These are phyloP conservation scores for Aptenodytes patagonicus DNA, from an alignment of 2,113 vertebrate genomes.

Conservation along the genomic window DNA sequence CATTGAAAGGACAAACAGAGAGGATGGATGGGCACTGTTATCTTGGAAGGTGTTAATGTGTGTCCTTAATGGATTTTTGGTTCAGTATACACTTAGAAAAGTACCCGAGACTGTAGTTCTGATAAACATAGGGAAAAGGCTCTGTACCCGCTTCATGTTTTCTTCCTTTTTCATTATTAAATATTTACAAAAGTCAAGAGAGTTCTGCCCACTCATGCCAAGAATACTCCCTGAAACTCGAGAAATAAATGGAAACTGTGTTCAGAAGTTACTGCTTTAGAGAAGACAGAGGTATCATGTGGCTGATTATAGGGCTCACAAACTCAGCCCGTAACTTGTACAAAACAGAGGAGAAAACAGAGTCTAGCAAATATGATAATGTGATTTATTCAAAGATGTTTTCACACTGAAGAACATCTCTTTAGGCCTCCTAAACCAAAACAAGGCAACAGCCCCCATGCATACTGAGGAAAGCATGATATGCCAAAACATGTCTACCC, in stretches of 20 bases:
- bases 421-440: not conserved
- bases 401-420: not conserved
- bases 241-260: not conserved
- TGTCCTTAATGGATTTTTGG: not conserved
- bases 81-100: not conserved
- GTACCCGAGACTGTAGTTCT: not conserved
- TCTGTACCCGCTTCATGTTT: not conserved
- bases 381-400: conserved; percentile 5
- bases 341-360: not conserved
- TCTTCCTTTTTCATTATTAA: not conserved
- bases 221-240: not conserved
- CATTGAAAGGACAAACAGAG: not conserved
- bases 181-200: not conserved
- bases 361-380: conserved; percentile 1
- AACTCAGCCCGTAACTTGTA: not conserved
- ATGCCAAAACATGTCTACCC: not conserved
- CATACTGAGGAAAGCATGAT: not conserved
- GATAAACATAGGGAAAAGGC: not conserved
- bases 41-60: not conserved
- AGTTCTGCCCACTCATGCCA: not conserved
- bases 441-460: not conserved
- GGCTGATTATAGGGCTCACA: not conserved
- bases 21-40: not conserved
- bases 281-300: not conserved
- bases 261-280: not conserved